Conservation (phyloP, 2,797 vertebrate genomes). For the Cercopithecus mitis region DNA sequence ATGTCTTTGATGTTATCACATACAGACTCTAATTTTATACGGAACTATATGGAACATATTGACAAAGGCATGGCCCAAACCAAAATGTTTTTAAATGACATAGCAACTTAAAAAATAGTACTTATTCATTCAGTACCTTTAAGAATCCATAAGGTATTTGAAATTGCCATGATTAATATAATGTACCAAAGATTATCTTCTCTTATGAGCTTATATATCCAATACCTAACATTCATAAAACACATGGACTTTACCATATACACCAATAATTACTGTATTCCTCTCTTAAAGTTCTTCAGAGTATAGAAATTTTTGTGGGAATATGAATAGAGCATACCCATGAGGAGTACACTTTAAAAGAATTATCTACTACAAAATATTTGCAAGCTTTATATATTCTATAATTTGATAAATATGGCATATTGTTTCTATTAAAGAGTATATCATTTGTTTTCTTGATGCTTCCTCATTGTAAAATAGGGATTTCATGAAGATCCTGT, state of each 20-base stretch:
- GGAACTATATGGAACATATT: slow-evolving; percentile 77
- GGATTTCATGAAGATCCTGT: neutral
- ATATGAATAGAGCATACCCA: neutral
- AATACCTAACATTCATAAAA: slow-evolving; percentile 6
- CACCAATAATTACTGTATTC: slow-evolving; percentile 53
- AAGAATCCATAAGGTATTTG: slow-evolving; percentile 63
- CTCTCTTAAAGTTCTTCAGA: slow-evolving; percentile 19
- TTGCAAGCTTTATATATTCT: neutral
- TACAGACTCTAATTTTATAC: slow-evolving; percentile 81
- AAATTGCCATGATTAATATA: slow-evolving; percentile 64
- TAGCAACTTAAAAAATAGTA: slow-evolving; percentile 58
- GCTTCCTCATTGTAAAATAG: slow-evolving; percentile 17
- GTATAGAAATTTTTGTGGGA: neutral
- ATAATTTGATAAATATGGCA: slow-evolving; percentile 21
- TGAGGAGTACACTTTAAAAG: neutral
- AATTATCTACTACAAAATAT: neutral
- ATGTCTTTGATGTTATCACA: slow-evolving; percentile 85
- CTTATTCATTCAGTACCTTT: slow-evolving; percentile 51
- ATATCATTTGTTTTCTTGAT: slow-evolving; percentile 11
- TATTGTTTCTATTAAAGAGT: neutral
- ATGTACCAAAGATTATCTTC: slow-evolving; percentile 55
- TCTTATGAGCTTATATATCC: slow-evolving; percentile 43
- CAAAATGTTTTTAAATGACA: slow-evolving; percentile 72
- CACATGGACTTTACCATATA: slow-evolving; percentile 69
- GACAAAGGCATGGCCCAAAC: slow-evolving; percentile 75